phyloP scores from a whole-genome alignment of 2,797 vertebrate genomes.

The Sebastes paucispinis region DNA sequence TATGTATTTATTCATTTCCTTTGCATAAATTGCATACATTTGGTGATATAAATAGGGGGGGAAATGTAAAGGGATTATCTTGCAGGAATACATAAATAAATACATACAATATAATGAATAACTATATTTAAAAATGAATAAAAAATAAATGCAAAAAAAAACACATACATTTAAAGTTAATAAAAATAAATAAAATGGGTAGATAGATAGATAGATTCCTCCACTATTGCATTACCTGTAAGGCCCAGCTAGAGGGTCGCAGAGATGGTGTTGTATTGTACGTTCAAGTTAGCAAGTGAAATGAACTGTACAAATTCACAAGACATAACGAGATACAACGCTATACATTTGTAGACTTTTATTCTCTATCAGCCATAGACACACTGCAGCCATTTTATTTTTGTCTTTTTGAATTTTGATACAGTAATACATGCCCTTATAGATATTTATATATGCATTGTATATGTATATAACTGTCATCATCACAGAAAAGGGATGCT shows the following conservation, averaged over 20 bases:
- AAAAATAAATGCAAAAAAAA: too few relatives aligned
- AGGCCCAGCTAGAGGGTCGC: neutral
- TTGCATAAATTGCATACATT: too few relatives aligned
- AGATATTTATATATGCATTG: conserved; percentile 90
- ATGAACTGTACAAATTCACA: neutral
- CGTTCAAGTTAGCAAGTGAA: neutral
- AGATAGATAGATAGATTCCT: neutral
- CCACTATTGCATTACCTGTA: neutral
- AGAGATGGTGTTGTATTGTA: neutral
- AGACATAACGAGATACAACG: conserved; percentile 9
- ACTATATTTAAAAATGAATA: too few relatives aligned
- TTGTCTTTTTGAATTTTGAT: conserved; percentile 86
- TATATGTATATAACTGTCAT: conserved; percentile 89
- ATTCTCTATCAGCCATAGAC: conserved; percentile 97
- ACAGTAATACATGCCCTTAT: conserved; percentile 98
- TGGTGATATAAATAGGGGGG: too few relatives aligned
- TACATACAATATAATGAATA: too few relatives aligned
- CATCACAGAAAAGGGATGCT: conserved; percentile 97
- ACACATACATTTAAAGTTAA: too few relatives aligned
- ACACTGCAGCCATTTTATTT: conserved; percentile 93
- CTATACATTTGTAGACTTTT: conserved; percentile 90
- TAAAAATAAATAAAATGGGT: too few relatives aligned
- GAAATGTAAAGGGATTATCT: too few relatives aligned
- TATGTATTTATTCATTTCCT: too few relatives aligned
- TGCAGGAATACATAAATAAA: too few relatives aligned